Base-by-base conservation (phyloP, 2,797 vertebrate genomes). In the Alectoris magna region DNA sequence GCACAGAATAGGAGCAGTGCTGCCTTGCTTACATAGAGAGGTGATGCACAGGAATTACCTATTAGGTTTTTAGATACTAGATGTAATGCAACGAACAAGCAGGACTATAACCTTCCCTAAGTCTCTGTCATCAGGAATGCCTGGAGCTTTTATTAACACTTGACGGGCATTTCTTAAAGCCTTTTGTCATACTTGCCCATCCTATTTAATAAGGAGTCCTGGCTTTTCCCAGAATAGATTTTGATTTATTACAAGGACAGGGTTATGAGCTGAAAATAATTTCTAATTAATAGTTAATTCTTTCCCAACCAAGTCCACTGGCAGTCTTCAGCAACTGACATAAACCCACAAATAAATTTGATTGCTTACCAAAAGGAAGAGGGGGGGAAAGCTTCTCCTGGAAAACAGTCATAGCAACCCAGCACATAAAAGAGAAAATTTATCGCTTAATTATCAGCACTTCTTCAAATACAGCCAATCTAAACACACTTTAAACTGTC, bases 401-500 rank as follows among this genome's bases (percentile, higher is more conserved):
- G 58, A 88, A 88, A 74, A 68, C 11, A 83, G 56, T 39, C 58
- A 41, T 62, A 87, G 62, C 36, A 80, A 59, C 14, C 5, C 31
- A 49, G 70, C 62, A 62, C 58, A 69, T 77, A 18, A 62, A 24
- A 75, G 48, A 88, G 79, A 92, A 91, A 87, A 75, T 19, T 5
- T n/a, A 53, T 76, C 19, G 17, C 5, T 1, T 76, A 53, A 26
- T 21, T 66, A 23, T 72, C 43, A 63, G 49, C 59, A 18, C 64
- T n/a, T 87, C 63, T 89, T 76, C 82, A 67, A 72, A 72, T 11
- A 22, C n/a, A 66, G 43, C 11, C 49, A 66, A 21, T 68, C 59
- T 41, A 79, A 79, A 80, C 48, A 78, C 69, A 87, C 80, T 76
- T 94, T 93, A 93, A 95, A 60, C 83, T 80, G 53, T 84, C 43